Base-by-base conservation (phyloP, 2,888 invertebrate species). In the Thera obeliscata region DNA sequence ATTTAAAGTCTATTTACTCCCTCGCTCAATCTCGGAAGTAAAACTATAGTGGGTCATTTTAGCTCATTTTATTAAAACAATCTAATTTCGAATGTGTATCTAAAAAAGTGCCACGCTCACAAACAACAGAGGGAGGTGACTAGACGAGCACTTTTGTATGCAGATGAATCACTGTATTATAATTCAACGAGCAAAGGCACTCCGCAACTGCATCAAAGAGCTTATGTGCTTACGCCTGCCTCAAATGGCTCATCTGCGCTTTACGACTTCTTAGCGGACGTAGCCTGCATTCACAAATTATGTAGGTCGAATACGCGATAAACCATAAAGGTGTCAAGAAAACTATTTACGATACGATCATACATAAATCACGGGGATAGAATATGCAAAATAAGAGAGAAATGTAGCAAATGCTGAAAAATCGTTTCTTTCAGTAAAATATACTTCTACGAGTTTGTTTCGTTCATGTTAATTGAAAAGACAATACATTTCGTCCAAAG, bases 161-260 rank as follows among this genome's bases (percentile, higher is more conserved):
- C 22, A 64, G 59, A 55, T 48, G 50, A 50, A 65, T 43, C 35
- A 43, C 33, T 56, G 43, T 62, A 50, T 49, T 22, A 56, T 56
- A 56, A 55, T 61, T 64, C 61, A 67, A 58, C 64, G 48, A 56
- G 7, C 50, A 52, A 46, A 61, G 57, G 22, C 50, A 60, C 65
- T 64, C 63, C 22, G 64, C 62, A 67, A 72, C 62, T 61, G 67
- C 69, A 71, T 74, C 70, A 70, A 73, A 62, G 62, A 69, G 73
- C 73, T 73, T 74, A 72, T 70, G 67, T 69, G 70, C 74, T 74
- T 67, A 73, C 67, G 64, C 64, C 65, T 35, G 69, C 60, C 66
- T 66, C 58, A 65, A 71, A 72, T 68, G 68, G 74, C 66, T 74
- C 73, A 74, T 72, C 73, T 73, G 73, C 62, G 48, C 69, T 72